Base-by-base conservation (phyloP, 2,888 invertebrate species). In the Pardosa pseudoannulata region DNA sequence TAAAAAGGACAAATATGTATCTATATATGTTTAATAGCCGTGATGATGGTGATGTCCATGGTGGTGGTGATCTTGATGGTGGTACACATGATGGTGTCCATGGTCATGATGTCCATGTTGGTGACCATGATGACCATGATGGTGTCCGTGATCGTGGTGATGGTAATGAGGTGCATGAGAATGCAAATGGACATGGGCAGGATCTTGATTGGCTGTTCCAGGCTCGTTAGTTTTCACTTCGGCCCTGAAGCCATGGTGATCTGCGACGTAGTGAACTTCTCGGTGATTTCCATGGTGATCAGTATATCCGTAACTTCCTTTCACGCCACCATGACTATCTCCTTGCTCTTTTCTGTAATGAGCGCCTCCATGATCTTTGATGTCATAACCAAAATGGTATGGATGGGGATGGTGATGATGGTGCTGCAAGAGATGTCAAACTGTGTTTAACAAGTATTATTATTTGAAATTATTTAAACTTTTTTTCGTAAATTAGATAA, bases 181-280 rank as follows among this genome's bases (percentile, higher is more conserved):
- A 32, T 79, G 79, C 0, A 79, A 41, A 1, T 79, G 39, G 0
- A 79, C 79, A 1, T 70, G 64, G 9, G 83, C 83, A n/a, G 83
- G 83, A 46, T 83, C 78, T 19, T 83, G 76, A 19, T 65, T 78
- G 5, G 76, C 73, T 1, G 83, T 78, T 11, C 83, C 83, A 3
- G 76, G 76, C 16, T 83, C 83, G 32, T 83, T 83, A 23, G 79
- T 79, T 56, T 72, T 76, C 7, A 82, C 76, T 5, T 50, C 50
- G 41, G 82, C 82, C 28, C 82, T 36, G 76, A 82, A 82, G 5
- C 82, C 79, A 1, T 62, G 64, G 9, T 72, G 29, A 23, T 79
- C 79, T 23, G 79, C 79, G 5, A 79, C 79, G 76, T 82, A 82
- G 32, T 82, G 64, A 11, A 82, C 82, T 19, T 76, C 68, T 13